A percentile compares a stretch with the other conserved stretches of the same genome.
Evolutionary conservation across 30 jellyfish, hydroid and myxozoan genomes (phyloP).

Genomic region (Mastigias papua): DNA sequence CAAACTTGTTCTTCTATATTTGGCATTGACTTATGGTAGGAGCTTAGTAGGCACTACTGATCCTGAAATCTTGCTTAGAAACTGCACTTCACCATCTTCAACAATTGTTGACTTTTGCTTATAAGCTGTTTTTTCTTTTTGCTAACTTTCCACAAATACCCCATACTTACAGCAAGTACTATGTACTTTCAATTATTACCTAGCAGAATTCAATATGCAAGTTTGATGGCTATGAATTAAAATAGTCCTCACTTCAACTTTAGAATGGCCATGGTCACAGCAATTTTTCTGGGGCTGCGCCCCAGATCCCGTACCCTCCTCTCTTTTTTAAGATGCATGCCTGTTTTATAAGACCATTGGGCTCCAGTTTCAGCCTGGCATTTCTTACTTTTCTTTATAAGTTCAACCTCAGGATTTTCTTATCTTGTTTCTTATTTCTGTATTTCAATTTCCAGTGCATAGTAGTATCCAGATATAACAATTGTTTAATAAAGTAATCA

Average conservation of each 20-base stretch:
- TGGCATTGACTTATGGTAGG: neutral
- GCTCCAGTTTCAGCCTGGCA: no score
- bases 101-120: neutral
- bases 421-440: no score
- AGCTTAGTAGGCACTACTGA: neutral
- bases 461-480: no score
- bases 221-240: neutral
- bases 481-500: no score
- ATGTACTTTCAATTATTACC: neutral
- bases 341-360: no score
- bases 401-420: no score
- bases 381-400: no score
- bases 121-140: neutral
- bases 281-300: neutral
- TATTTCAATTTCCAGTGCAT: no score
- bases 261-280: neutral
- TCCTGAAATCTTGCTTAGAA: neutral
- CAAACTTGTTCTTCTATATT: neutral
- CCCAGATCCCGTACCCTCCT: neutral
- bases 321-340: no score
- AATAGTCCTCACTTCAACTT: neutral
- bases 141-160: neutral
- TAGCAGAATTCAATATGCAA: neutral
- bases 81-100: neutral
- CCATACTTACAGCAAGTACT: neutral